Evolutionary conservation across 2,113 vertebrate genomes (phyloP), one percentile per base, ranked within the genome.

Genomic region (Catharus bicknelli): DNA sequence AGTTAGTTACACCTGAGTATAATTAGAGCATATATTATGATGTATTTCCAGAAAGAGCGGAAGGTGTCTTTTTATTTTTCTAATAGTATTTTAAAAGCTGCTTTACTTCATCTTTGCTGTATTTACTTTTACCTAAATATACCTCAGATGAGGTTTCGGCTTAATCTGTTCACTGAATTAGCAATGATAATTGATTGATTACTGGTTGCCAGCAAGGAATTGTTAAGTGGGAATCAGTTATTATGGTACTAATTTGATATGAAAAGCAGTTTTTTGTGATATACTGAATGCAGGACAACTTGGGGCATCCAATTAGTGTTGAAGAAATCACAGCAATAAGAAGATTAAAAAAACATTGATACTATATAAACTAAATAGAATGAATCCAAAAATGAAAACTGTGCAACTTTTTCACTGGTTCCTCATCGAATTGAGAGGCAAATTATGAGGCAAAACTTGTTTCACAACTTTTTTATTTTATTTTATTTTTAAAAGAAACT

Each of bases 201-300:
- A 86, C 92, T 95, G 94, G 32, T 95, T 96, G 93, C 74, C 83
- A 95, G 27, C 29, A 93, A 95, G 76, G 83, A 92, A 74, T 76
- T 91, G 25, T 63, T 87, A 90, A 94, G 55, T 23, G 47, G 66
- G 47, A 70, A 91, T 86, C 76, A 78, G 62, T 64, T 85, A 83
- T 50, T 84, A 86, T 30, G 3, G 47, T 34, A 40, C 21, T 86
- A 78, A 83, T 82, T 70, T 88, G 14, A 36, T 90, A 77, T 38
- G 55, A 79, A 96, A 94, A 86, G 15, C 29, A 89, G 72, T 5
- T 77, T n/a, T 93, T 67, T 72, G 36, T 79, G 70, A 92, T 54
- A 89, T 45, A 91, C 67, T 63, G 73, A 95, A 70, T 55, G 5
- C 50, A 66, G 72, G 81, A 78, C 20, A 74, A 26, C 21, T 36